Evolutionary conservation across 64 coral and sea anemone species (phyloP).

Genomic region (Dendronephthya gigantea): DNA sequence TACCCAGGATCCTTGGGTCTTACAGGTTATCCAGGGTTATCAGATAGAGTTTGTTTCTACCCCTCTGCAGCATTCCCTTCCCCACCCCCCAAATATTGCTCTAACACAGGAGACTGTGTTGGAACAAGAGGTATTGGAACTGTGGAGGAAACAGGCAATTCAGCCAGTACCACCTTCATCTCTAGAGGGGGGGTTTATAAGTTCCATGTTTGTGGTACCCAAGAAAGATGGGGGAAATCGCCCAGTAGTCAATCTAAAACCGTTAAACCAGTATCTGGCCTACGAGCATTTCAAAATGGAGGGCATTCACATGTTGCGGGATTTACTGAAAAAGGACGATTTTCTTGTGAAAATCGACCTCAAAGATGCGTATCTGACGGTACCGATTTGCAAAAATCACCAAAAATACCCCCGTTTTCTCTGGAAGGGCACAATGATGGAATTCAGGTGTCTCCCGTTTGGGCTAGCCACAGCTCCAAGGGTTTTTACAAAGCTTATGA

Average conservation of each 20-base stretch:
- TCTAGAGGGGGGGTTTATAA: too few relatives aligned
- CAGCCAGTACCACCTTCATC: too few relatives aligned
- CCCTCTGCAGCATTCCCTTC: too few relatives aligned
- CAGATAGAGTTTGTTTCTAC: too few relatives aligned
- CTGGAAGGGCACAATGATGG: background rate
- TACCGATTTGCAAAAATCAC: background rate
- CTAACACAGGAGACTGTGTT: too few relatives aligned
- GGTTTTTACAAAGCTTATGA: background rate
- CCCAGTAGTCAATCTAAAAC: too few relatives aligned
- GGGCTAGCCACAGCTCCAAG: background rate
- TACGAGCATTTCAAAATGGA: constrained; percentile 19
- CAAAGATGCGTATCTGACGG: background rate
- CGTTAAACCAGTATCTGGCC: too few relatives aligned
- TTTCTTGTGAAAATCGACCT: constrained; percentile 6
- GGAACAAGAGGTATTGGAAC: too few relatives aligned
- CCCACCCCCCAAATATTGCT: too few relatives aligned
- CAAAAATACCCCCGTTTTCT: background rate
- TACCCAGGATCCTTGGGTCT: too few relatives aligned
- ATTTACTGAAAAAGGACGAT: background rate
- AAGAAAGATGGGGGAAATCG: constrained; percentile 6
- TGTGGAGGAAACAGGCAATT: too few relatives aligned
- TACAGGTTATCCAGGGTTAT: too few relatives aligned
- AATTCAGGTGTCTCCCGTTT: background rate
- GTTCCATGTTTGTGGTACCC: constrained; percentile 2
- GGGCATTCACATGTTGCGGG: background rate